Percentiles rank a stretch among this genome's conserved stretches.
Conservation (phyloP, 2,888 invertebrate genomes). For the Pogonocherus hispidulus region DNA sequence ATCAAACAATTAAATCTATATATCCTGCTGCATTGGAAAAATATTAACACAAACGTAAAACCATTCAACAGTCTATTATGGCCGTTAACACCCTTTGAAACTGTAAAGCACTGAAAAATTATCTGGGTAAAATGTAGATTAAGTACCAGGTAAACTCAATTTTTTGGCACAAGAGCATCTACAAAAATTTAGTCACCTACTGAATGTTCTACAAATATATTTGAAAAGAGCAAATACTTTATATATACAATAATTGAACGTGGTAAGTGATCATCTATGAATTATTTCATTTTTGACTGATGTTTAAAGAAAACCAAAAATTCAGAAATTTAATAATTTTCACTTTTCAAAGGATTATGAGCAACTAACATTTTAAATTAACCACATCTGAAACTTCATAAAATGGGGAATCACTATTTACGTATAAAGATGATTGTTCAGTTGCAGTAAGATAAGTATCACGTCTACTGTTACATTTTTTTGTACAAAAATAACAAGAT, state of each 20-base stretch:
- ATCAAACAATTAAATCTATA: too few relatives aligned
- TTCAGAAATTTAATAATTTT: too few relatives aligned
- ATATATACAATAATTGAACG: neutral
- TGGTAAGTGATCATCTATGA: too few relatives aligned
- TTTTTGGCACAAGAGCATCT: constrained; percentile 16
- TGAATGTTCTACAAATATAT: neutral
- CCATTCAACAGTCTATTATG: neutral
- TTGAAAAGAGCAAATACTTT: neutral
- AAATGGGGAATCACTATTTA: constrained; percentile 30
- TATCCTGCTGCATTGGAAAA: neutral
- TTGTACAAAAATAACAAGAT: neutral
- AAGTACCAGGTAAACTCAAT: neutral
- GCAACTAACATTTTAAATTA: too few relatives aligned
- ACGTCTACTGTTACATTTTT: constrained; percentile 5
- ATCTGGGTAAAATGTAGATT: neutral
- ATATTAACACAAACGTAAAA: neutral
- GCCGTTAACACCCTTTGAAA: constrained; percentile 7
- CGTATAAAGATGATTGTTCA: constrained; percentile 47
- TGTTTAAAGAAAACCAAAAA: too few relatives aligned
- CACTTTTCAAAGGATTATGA: too few relatives aligned
- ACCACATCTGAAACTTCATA: neutral
- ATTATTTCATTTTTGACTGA: too few relatives aligned
- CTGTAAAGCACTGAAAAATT: constrained; percentile 8
- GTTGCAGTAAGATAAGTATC: constrained; percentile 35
- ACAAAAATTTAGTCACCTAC: neutral